Percentiles rank a stretch among this genome's conserved stretches.
These are phyloP conservation scores for Okapia johnstoni DNA, from an alignment of 2,113 vertebrate species.

Conservation along the genomic window DNA sequence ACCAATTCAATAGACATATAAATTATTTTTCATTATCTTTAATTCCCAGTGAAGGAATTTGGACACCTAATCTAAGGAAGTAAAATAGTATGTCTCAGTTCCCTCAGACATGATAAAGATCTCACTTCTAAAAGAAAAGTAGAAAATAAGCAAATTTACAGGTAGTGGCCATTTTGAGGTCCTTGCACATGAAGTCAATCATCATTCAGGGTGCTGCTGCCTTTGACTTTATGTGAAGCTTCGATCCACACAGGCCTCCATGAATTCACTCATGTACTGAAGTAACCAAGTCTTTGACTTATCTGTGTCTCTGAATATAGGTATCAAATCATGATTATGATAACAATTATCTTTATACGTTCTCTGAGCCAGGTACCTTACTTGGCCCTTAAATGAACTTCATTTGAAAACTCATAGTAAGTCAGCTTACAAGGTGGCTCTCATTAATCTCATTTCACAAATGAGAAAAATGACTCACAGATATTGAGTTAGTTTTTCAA, in stretches of 20 bases:
- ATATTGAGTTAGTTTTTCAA: neutral
- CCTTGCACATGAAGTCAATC: neutral
- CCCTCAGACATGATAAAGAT: neutral
- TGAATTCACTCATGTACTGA: neutral
- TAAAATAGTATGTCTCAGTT: neutral
- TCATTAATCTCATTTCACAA: neutral
- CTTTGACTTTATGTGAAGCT: neutral
- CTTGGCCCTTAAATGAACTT: neutral
- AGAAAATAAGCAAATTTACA: neutral
- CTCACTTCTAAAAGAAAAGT: neutral
- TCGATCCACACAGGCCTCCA: neutral
- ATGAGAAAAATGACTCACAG: neutral
- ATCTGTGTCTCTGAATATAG: neutral
- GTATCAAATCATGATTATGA: neutral
- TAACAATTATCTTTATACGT: neutral
- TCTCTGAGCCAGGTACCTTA: neutral
- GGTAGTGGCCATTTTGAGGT: neutral
- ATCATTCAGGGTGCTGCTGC: neutral
- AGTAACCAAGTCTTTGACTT: neutral
- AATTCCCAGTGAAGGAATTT: neutral
- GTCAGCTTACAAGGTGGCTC: neutral
- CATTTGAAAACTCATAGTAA: neutral
- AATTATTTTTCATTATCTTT: neutral
- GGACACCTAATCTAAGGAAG: neutral
- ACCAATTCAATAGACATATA: neutral